A percentile compares a stretch with the other conserved stretches of the same genome.
Evolutionary conservation across 2,888 invertebrate genomes (phyloP).

Genomic region (Temnothorax unifasciatus): DNA sequence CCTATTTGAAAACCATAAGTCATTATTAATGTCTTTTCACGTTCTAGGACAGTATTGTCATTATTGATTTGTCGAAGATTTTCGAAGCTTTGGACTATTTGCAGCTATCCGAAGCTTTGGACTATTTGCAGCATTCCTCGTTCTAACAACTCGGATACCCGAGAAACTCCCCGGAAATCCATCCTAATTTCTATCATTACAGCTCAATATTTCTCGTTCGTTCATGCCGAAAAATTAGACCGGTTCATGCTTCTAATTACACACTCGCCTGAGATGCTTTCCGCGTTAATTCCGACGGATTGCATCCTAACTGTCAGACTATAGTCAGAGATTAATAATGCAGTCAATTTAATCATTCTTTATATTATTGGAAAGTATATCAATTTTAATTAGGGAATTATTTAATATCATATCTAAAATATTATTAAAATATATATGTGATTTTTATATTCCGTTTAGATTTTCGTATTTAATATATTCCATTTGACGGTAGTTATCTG

Average conservation of each 20-base stretch:
- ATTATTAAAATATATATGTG: neutral
- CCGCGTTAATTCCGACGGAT: neutral
- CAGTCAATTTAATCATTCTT: neutral
- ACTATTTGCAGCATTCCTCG: slow-evolving; percentile 62
- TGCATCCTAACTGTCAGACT: neutral
- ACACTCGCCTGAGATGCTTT: slow-evolving; percentile 19
- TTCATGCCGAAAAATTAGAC: slow-evolving; percentile 50
- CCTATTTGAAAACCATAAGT: neutral
- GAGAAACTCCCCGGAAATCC: slow-evolving; percentile 67
- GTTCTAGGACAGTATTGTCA: slow-evolving; percentile 75
- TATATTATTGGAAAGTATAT: neutral
- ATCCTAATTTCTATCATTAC: slow-evolving; percentile 75
- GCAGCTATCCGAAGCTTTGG: slow-evolving; percentile 71
- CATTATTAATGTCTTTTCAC: neutral
- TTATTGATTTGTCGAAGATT: slow-evolving; percentile 78
- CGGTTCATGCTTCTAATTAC: slow-evolving; percentile 63
- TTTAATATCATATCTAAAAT: neutral
- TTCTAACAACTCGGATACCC: slow-evolving; percentile 64
- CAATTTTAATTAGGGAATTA: neutral
- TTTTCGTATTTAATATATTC: neutral
- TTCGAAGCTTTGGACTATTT: slow-evolving; percentile 60
- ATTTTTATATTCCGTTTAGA: neutral
- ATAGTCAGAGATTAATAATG: neutral
- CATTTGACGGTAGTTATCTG: neutral
- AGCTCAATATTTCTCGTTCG: slow-evolving; percentile 61